These are phyloP conservation scores for Beris chalybata DNA, from an alignment of 2,888 invertebrate species.

Conservation along the genomic window DNA sequence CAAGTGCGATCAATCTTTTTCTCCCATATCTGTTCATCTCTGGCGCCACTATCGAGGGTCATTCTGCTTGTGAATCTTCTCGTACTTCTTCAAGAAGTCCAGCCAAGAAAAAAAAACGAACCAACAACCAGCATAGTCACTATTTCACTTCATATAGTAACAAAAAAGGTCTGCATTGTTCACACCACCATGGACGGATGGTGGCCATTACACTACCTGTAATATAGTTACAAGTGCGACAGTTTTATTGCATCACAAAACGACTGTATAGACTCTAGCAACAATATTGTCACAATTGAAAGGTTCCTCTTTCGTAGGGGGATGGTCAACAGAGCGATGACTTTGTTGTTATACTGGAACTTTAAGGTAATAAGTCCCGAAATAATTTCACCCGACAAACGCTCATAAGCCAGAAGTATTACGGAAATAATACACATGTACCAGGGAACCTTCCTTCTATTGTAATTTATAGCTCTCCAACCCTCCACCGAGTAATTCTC, in stretches of 20 bases:
- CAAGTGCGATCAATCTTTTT: constrained; percentile 28
- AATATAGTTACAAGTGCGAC: constrained; percentile 5
- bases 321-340: too few species aligned
- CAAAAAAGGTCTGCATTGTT: constrained; percentile 20
- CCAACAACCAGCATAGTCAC: constrained; percentile 6
- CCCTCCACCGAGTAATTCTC: too few species aligned
- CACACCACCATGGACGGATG: background rate
- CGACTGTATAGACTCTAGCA: too few species aligned
- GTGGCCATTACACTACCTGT: background rate
- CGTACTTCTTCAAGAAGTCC: constrained; percentile 8
- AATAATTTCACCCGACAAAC: too few species aligned
- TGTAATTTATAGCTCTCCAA: too few species aligned
- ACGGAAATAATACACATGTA: too few species aligned
- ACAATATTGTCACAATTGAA: too few species aligned
- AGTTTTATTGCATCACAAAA: constrained; percentile 7
- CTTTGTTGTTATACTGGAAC: too few species aligned
- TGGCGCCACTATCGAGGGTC: constrained; percentile 25
- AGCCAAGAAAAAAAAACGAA: background rate
- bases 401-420: too few species aligned
- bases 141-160: constrained; percentile 1
- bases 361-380: too few species aligned
- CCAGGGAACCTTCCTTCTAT: too few species aligned
- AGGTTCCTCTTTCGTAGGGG: too few species aligned
- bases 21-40: constrained; percentile 18
- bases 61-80: constrained; percentile 13